Conservation (phyloP, 2,113 vertebrate species). For the Clarias macrocephalus region DNA sequence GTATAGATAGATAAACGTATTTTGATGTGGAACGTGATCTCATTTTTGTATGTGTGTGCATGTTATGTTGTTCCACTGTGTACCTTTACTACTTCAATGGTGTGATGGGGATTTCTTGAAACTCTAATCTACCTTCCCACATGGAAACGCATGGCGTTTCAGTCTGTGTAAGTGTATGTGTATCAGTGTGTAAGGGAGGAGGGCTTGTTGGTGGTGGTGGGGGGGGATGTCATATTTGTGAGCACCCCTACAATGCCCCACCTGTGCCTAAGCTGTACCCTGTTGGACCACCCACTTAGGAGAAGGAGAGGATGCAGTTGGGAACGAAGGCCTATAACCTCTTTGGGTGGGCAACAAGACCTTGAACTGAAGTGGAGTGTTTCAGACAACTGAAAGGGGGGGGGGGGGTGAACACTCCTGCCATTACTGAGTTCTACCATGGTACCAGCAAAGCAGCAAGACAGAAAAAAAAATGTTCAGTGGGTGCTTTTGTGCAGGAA, state of each 20-base stretch:
- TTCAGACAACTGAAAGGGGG: slow-evolving; percentile 67
- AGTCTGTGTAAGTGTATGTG: slow-evolving; percentile 36
- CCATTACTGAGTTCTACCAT: slow-evolving; percentile 32
- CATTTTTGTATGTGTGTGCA: slow-evolving; percentile 25
- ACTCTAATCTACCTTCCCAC: slow-evolving; percentile 67
- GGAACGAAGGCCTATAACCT: slow-evolving; percentile 76
- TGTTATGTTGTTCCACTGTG: slow-evolving; percentile 60
- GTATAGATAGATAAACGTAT: neutral
- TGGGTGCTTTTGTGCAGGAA: slow-evolving; percentile 3
- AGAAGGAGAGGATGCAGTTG: slow-evolving; percentile 68
- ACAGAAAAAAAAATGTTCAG: neutral
- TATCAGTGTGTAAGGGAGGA: slow-evolving; percentile 40
- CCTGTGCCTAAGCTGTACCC: slow-evolving; percentile 80
- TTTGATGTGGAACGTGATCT: slow-evolving; percentile 5
- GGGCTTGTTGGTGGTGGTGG: slow-evolving; percentile 52
- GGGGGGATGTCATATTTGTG: slow-evolving; percentile 75
- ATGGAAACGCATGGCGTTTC: slow-evolving; percentile 56
- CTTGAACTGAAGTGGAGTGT: slow-evolving; percentile 73
- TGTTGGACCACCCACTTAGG: slow-evolving; percentile 81
- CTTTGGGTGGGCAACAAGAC: slow-evolving; percentile 80
- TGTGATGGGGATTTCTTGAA: slow-evolving; percentile 64
- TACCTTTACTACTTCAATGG: slow-evolving; percentile 60
- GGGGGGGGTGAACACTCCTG: neutral
- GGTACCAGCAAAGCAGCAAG: slow-evolving; percentile 19
- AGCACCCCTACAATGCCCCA: slow-evolving; percentile 80